Base-by-base conservation (phyloP, 2,888 invertebrate genomes). In the Cephonodes hylas region DNA sequence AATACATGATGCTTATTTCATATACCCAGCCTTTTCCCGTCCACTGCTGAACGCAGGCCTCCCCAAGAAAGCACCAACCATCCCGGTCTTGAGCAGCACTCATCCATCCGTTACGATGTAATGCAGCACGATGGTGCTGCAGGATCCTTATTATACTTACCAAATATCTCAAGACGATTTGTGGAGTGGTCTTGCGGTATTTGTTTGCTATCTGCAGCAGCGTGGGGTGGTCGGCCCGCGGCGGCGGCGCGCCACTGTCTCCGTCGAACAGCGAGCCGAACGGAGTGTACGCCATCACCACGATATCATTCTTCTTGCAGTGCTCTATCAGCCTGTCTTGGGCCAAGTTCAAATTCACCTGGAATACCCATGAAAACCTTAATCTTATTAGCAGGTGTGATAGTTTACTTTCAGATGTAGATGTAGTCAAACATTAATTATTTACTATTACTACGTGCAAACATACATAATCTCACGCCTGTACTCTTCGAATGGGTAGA, bases 241-340 rank as follows among this genome's bases (percentile, higher is more conserved):
- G 82, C 7, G 48, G 48, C 8, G 48, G 48, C 0, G 91, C 85
- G 0, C 86, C 85, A 0, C 76, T 79, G 1, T 77, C 77, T 0
- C 85, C 80, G 25, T 84, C 86, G 42, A 94, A 94, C 0, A 88
- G 63, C 0, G 92, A 85, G 0, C 95, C 96, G 31, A 96, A 89
- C 0, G 95, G 95, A 59, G 94, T 93, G 81, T 95, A 96, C 0
- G 85, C 96, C 84, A 88, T 94, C 62, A 96, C 81, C 0, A 89
- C 84, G 27, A 96, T 94, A 13, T 86, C 85, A 13, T 93, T 86
- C 10, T 87, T 74, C 60, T 93, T 91, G 81, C 96, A 94, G 73
- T 93, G 95, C 1, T 93, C 86, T 4, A 94, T 84, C 25, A 96
- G 77, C 53, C 94, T 92, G 62, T 89, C 88, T 72, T 96, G 95